These are phyloP conservation scores for Heliothis peltigera DNA, from an alignment of 2,888 invertebrate species.

Conservation along the genomic window DNA sequence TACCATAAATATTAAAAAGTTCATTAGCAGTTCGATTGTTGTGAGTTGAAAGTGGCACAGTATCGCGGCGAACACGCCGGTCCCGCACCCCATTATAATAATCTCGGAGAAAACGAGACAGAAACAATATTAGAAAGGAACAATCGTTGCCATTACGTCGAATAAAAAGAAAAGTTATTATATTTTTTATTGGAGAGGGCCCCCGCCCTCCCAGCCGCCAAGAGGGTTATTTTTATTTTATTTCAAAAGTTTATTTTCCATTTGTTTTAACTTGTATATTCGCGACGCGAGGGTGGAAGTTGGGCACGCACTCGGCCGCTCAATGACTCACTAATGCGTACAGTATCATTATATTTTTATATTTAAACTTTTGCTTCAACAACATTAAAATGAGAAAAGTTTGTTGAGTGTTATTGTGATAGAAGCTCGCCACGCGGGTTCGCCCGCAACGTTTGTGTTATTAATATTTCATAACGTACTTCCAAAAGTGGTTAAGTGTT, in stretches of 20 bases:
- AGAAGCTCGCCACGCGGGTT: conserved; percentile 50
- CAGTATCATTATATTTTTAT: conserved; percentile 89
- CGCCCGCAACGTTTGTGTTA: conserved; percentile 47
- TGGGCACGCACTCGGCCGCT: conserved; percentile 83
- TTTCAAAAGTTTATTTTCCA: conserved; percentile 90
- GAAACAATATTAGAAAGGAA: conserved; percentile 85
- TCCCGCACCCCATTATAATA: conserved; percentile 83
- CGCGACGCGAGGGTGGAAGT: conserved; percentile 85
- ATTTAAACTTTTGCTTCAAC: conserved; percentile 88
- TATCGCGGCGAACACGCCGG: conserved; percentile 54
- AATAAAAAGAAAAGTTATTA: conserved; percentile 90
- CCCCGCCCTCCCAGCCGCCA: conserved; percentile 87
- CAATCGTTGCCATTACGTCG: conserved; percentile 88
- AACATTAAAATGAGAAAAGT: conserved; percentile 89
- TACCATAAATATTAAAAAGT: conserved; percentile 60
- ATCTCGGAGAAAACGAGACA: conserved; percentile 82
- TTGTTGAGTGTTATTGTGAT: conserved; percentile 79
- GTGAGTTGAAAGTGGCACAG: conserved; percentile 60
- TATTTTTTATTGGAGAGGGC: conserved; percentile 89
- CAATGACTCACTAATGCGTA: conserved; percentile 89
- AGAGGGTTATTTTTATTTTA: conserved; percentile 90
- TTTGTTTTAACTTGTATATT: conserved; percentile 89
- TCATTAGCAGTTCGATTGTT: conserved; percentile 58
- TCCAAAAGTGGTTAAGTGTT: conserved; percentile 48
- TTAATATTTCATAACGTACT: conserved; percentile 59